Base-by-base conservation (phyloP, 1,140 invertebrate species). In the Drosophila oshimai region DNA sequence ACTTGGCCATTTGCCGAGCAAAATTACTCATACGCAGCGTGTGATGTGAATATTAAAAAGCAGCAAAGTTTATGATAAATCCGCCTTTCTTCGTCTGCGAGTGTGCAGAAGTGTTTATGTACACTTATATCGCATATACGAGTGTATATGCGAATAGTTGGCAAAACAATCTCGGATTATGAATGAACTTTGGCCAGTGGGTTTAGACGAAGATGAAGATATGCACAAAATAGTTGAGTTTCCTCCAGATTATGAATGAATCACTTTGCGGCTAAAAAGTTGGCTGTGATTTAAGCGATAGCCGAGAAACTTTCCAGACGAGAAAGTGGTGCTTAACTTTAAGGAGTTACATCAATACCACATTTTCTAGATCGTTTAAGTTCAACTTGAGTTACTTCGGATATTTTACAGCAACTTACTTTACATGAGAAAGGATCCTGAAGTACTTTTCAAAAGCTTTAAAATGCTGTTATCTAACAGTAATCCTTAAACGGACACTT, bases 21-120 rank as follows among this genome's bases (percentile, higher is more conserved):
- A 54, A 69, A 79, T 79, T 79, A 74, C 75, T 69, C 70, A 79
- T 79, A 79, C 70, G 76, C 76, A 33, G 42, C 45, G 47, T 79
- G 76, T 73, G 55, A 39, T 37, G 61, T 68, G 64, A 67, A 68
- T 68, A 68, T 68, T 68, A 68, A 68, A 68, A 67, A 29, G 61
- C 26, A 64, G 61, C 60, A 47, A 65, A 64, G 58, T 65, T 65
- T 65, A 49, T 65, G 58, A 65, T 68, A 68, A 68, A 68, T 67
- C 47, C 64, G 24, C 29, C 46, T 31, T 28, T 41, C 13, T n/a
- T 24, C 36, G 12, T 33, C 28, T 37, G 34, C 13, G 5, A 29
- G 24, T 24, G n/a, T 29, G 39, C 58, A 10, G 24, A 64, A 65
- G 58, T 62, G 58, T 62, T 62, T 62, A 62, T 62, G 53, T 22